phyloP scores from a whole-genome alignment of 2,113 vertebrate species.

The Hemichromis elongatus region DNA sequence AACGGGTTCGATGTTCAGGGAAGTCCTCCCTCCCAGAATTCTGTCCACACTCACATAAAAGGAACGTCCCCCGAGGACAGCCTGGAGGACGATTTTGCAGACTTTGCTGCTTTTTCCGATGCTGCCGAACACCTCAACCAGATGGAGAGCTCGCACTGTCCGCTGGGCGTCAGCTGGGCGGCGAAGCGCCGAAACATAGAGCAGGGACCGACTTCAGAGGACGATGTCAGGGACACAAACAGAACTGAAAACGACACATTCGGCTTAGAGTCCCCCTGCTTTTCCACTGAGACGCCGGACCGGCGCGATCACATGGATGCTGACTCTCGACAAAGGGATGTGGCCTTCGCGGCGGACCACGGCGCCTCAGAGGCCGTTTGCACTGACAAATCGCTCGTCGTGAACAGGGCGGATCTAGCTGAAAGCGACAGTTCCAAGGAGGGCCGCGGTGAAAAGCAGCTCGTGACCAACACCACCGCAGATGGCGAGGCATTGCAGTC shows the following conservation, averaged over 20 bases:
- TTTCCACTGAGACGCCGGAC: not conserved
- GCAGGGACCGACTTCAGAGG: constrained; percentile 37
- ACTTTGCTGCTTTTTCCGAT: constrained; percentile 85
- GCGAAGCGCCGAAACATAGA: constrained; percentile 34
- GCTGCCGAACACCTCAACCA: constrained; percentile 29
- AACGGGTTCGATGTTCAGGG: constrained; percentile 83
- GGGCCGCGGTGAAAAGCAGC: not conserved
- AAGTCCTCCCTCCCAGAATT: constrained; percentile 45
- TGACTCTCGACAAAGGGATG: constrained; percentile 29
- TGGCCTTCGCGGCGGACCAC: constrained; percentile 9
- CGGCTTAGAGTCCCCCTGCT: not conserved
- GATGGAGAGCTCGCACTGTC: constrained; percentile 45
- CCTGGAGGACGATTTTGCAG: constrained; percentile 80
- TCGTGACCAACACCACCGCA: not conserved
- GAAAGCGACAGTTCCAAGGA: constrained; percentile 4
- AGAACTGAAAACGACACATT: constrained; percentile 1
- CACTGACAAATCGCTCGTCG: not conserved
- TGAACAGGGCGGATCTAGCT: constrained; percentile 10
- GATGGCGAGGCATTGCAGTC: constrained; percentile 19
- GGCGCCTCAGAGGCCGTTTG: not conserved
- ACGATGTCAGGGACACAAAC: constrained; percentile 47
- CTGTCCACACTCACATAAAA: constrained; percentile 39
- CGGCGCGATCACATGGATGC: constrained; percentile 27
- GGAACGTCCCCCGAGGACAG: constrained; percentile 67
- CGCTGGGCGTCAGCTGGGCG: constrained; percentile 43